Base-by-base conservation (phyloP, 1,140 invertebrate species). In the Elysia chlorotica region DNA sequence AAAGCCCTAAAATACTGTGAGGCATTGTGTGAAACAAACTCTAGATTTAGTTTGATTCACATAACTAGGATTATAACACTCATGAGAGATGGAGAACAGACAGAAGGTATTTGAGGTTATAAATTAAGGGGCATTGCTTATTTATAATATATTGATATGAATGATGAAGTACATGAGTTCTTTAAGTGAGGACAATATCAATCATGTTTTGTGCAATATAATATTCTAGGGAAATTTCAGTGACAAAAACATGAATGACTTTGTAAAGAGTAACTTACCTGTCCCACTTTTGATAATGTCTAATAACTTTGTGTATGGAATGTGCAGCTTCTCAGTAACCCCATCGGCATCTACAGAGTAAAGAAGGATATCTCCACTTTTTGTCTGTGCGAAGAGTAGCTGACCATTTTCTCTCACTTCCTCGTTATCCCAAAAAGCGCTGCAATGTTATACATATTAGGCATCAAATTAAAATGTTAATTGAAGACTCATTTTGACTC, bases 371-470 rank as follows among this genome's bases (percentile, higher is more conserved):
- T 62, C 69, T 21, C 54, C 59, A 62, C 31, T 62, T 30, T 17
- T 48, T 23, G n/a, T 30, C n/a, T 71, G 69, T 56, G 69, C 69
- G 63, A 31, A 71, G n/a, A 71, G 36, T 30, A n/a, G 30, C 37
- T 71, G 69, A 25, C 30, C 14, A 37, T 31, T 25, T 61, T 25
- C 57, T 38, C 59, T 62, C 2, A 31, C 37, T 28, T 63, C 59
- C 35, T 71, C 69, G 63, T 71, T 31, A 33, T 71, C 69, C 69
- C 69, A 71, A 38, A 41, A 71, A 33, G 53, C 36, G 63, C 69
- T 71, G 69, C 0, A 71, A 41, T 17, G 6, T n/a, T n/a, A 30
- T 17, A 28, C 31, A 14, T 14, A 14, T 19, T 59, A 48, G n/a
- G 41, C 10, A 48, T 48, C n/a, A n/a, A n/a, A n/a, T n/a, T n/a